phyloP scores from a whole-genome alignment of 2,888 invertebrate genomes.

The Acanthosepion esculentum region DNA sequence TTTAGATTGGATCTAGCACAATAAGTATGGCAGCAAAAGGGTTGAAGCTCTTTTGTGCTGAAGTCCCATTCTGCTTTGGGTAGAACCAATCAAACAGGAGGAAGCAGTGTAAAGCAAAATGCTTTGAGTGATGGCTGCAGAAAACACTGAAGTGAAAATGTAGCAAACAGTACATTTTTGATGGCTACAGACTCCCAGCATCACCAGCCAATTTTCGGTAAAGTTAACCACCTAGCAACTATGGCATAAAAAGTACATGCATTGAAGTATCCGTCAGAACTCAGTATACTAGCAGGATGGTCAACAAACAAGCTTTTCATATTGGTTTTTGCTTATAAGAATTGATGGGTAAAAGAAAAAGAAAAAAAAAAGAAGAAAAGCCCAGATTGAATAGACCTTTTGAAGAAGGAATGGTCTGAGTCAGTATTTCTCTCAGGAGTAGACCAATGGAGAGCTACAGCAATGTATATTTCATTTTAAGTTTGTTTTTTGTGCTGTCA shows the following conservation, averaged over 20 bases:
- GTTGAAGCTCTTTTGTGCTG: neutral
- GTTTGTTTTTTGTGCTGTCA: neutral
- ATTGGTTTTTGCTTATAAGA: neutral
- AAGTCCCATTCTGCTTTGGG: neutral
- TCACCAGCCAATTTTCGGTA: neutral
- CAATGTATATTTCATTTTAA: neutral
- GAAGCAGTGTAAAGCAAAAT: neutral
- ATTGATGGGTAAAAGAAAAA: neutral
- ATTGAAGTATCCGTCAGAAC: neutral
- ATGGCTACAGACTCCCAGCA: neutral
- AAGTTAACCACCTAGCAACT: neutral
- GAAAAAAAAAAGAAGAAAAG: neutral
- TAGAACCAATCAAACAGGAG: neutral
- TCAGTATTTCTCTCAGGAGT: neutral
- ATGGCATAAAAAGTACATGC: neutral
- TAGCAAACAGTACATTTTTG: neutral
- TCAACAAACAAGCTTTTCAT: neutral
- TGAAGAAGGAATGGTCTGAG: neutral
- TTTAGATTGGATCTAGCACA: neutral
- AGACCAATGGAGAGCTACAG: neutral
- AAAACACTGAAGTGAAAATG: too few relatives aligned
- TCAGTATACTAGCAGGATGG: neutral
- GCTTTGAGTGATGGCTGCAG: neutral
- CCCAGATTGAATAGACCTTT: neutral
- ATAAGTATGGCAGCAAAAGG: neutral